Conservation (phyloP, 1,140 invertebrate species). For the Matsumurasca onukii region DNA sequence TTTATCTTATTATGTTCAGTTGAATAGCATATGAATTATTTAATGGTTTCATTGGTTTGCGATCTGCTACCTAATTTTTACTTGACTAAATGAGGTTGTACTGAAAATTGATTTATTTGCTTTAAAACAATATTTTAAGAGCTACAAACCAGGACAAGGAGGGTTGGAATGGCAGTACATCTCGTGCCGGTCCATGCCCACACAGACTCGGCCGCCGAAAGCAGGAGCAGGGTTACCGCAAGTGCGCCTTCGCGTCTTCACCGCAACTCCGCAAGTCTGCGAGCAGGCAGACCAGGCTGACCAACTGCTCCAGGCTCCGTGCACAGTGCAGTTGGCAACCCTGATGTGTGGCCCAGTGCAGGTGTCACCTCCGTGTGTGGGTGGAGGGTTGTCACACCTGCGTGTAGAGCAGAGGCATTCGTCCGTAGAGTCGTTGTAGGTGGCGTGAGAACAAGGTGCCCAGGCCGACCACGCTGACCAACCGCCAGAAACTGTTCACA, state of each 20-base stretch:
- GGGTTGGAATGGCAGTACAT: constrained; percentile 75
- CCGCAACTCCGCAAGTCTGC: constrained; percentile 71
- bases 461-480: constrained; percentile 74
- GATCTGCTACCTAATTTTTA: too few species aligned
- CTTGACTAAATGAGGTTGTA: too few species aligned
- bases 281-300: constrained; percentile 85
- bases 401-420: constrained; percentile 76
- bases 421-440: constrained; percentile 48
- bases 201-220: constrained; percentile 80
- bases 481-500: constrained; percentile 70
- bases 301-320: constrained; percentile 88
- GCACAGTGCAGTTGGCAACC: constrained; percentile 77
- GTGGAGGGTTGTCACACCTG: constrained; percentile 79
- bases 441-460: constrained; percentile 59
- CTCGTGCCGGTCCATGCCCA: constrained; percentile 74
- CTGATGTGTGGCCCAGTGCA: constrained; percentile 57
- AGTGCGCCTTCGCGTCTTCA: constrained; percentile 73
- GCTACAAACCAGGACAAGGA: constrained; percentile 68
- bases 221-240: constrained; percentile 82
- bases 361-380: constrained; percentile 68
- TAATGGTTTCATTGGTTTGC: too few species aligned
- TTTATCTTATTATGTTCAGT: too few species aligned
- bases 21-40: too few species aligned
- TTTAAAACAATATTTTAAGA: background rate
- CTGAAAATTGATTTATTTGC: too few species aligned